Conservation (phyloP, 2,113 vertebrate species). For the Tenrec ecaudatus region DNA sequence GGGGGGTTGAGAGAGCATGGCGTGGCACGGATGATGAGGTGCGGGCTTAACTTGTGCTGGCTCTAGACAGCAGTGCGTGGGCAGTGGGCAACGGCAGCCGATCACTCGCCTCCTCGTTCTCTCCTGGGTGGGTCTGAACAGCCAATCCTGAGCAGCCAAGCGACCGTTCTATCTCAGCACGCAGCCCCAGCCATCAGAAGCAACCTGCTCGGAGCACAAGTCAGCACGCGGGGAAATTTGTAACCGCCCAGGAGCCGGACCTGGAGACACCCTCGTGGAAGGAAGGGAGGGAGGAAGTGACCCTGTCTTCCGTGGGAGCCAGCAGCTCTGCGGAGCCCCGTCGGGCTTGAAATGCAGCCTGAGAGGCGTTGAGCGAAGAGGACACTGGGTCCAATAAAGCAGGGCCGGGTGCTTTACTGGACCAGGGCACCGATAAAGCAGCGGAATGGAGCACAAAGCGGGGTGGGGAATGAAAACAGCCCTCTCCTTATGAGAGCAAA, state of each 20-base stretch:
- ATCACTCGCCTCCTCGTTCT: too few species aligned
- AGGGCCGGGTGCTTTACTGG: slow-evolving; percentile 70
- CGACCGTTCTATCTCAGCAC: neutral
- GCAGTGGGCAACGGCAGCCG: neutral
- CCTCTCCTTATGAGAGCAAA: slow-evolving; percentile 83
- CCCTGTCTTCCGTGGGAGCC: slow-evolving; percentile 39
- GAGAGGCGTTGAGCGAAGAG: neutral
- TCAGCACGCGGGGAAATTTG: slow-evolving; percentile 61
- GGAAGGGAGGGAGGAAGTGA: slow-evolving; percentile 51
- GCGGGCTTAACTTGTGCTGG: neutral
- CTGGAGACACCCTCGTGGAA: slow-evolving; percentile 45
- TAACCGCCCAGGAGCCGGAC: slow-evolving; percentile 55
- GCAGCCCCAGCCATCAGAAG: slow-evolving; percentile 53
- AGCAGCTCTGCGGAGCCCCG: neutral
- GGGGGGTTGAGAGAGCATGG: neutral
- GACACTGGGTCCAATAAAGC: slow-evolving; percentile 66
- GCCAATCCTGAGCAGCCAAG: too few species aligned
- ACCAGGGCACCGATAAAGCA: slow-evolving; percentile 42
- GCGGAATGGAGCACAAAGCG: slow-evolving; percentile 62
- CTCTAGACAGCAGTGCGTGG: neutral
- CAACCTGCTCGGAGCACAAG: slow-evolving; percentile 41
- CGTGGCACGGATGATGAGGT: neutral
- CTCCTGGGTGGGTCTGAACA: neutral
- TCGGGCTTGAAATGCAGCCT: slow-evolving; percentile 13
- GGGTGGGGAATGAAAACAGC: slow-evolving; percentile 78